Conservation (phyloP, 2,888 invertebrate species). For the Amblyteles armatorius region DNA sequence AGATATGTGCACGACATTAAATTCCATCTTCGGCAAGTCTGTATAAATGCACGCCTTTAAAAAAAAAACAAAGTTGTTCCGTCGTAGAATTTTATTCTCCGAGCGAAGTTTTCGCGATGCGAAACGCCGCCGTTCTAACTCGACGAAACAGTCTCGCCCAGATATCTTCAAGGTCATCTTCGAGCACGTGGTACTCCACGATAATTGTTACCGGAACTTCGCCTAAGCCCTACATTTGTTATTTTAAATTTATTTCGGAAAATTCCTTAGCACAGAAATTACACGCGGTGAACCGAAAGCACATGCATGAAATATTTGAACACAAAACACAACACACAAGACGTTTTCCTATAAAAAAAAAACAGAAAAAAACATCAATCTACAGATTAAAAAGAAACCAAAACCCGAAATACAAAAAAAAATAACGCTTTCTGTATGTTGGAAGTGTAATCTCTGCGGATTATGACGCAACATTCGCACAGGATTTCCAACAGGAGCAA, state of each 20-base stretch:
- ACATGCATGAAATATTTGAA: too few species aligned
- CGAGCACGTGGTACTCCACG: background rate
- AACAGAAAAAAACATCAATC: background rate
- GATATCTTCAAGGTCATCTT: background rate
- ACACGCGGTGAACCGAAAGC: too few species aligned
- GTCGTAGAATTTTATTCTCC: background rate
- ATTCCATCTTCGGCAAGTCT: too few species aligned
- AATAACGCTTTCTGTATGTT: background rate
- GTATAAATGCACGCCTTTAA: too few species aligned
- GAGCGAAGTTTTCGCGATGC: background rate
- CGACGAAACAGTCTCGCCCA: too few species aligned
- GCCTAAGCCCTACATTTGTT: background rate
- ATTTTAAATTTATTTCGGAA: too few species aligned
- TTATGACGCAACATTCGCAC: background rate
- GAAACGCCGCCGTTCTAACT: too few species aligned
- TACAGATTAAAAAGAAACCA: background rate
- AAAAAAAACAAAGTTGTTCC: too few species aligned
- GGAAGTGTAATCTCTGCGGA: background rate
- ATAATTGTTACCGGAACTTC: background rate
- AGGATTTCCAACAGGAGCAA: background rate
- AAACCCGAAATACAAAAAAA: background rate
- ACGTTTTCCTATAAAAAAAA: background rate
- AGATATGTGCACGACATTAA: too few species aligned
- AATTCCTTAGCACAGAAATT: too few species aligned
- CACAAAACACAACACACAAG: too few species aligned